Base-by-base conservation (phyloP, 2,797 vertebrate species). In the Bradypodion pumilum region DNA sequence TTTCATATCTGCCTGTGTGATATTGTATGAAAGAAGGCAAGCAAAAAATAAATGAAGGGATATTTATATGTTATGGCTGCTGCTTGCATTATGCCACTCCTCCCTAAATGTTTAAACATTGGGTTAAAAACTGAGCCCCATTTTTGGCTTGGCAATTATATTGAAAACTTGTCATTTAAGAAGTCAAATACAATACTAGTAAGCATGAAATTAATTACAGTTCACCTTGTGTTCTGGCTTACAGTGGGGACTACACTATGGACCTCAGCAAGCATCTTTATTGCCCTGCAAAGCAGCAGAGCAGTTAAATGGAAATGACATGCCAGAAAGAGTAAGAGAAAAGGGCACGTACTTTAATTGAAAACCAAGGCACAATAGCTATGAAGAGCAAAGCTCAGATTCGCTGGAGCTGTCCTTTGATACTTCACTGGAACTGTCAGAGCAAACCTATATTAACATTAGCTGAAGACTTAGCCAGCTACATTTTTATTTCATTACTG, bases 211-310 rank as follows among this genome's bases (percentile, higher is more conserved):
- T 66, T 15, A 77, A 80, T 65, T 90, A 44, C 81, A 85, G 65
- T 85, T 88, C 44, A 88, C 62, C 37, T 69, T 81, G 70, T 85
- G 52, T 60, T 84, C 83, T 89, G 86, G 84, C 85, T 73, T 12
- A 29, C 87, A 70, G 3, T 63, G 69, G 59, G 82, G 35, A 2
- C 29, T 75, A 25, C 27, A 29, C 32, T 80, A 40, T 60, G 76
- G 9, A 69, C 27, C 52, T 80, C n/a, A 9, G 0, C 6, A 81
- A 84, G 87, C 70, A 80, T 44, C 62, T 78, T 21, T 68, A 37
- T 42, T 46, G 83, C 49, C 46, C 46, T 81, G 69, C 79, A 81
- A 72, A 81, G 82, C 81, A 89, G 37, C 25, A 5, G 1, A 75
- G 23, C 37, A 86, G 56, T 68, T 60, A 85, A 85, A 78, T 8